These are phyloP conservation scores for Rhingia campestris DNA, from an alignment of 2,888 invertebrate genomes.

Conservation along the genomic window DNA sequence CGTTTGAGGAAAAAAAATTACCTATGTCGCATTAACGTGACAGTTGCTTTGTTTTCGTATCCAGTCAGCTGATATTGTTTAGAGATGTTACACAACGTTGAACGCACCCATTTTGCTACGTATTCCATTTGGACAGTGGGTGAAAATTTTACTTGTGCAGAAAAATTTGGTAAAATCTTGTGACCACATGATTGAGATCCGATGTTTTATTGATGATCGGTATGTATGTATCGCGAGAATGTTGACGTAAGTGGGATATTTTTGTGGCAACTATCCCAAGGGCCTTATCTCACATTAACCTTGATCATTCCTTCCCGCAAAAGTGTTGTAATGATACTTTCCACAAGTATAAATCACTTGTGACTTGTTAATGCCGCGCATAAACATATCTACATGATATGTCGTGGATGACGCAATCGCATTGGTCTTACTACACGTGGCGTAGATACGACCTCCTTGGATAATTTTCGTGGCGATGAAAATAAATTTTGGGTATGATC, in stretches of 20 bases:
- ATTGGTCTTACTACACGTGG: constrained; percentile 13
- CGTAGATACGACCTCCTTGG: constrained; percentile 12
- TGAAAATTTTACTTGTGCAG: not conserved
- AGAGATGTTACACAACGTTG: not conserved
- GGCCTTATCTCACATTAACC: not conserved
- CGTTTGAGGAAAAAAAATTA: not conserved
- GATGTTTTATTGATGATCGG: too few relatives aligned
- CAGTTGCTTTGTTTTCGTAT: not conserved
- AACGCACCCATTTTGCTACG: not conserved
- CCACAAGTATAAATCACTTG: not conserved
- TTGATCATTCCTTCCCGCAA: not conserved
- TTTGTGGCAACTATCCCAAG: not conserved
- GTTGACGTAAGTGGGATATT: not conserved
- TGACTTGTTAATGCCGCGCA: not conserved
- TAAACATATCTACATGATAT: not conserved
- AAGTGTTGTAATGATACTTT: not conserved
- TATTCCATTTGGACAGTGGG: not conserved
- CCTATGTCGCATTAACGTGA: not conserved
- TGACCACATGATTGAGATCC: too few relatives aligned
- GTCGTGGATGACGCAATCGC: constrained; percentile 1
- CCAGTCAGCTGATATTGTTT: constrained; percentile 2
- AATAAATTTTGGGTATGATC: not conserved
- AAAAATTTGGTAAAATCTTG: too few relatives aligned
- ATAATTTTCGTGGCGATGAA: constrained; percentile 5
- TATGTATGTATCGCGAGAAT: not conserved